Conservation (phyloP, 2,888 invertebrate species). For the Plagodis pulveraria region DNA sequence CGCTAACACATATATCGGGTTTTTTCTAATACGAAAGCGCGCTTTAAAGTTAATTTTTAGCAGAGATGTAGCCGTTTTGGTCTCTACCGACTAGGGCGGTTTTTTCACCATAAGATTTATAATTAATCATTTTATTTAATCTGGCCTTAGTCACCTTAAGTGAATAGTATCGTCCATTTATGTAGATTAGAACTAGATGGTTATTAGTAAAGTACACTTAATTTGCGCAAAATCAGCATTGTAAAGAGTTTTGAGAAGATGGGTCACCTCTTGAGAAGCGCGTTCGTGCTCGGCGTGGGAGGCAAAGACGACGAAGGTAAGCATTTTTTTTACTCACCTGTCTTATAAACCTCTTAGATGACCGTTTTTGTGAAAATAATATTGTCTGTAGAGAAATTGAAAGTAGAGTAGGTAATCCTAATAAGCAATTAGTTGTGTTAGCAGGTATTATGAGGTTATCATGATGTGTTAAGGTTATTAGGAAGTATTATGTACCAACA, state of each 20-base stretch:
- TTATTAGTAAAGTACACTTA: constrained; percentile 56
- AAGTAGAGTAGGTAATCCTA: no score
- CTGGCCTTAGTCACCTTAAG: constrained; percentile 44
- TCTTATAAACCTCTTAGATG: background rate
- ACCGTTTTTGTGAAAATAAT: background rate
- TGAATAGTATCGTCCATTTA: constrained; percentile 33
- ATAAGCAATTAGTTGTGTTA: no score
- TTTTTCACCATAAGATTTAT: constrained; percentile 47
- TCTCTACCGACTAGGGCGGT: constrained; percentile 75
- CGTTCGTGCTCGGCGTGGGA: constrained; percentile 66
- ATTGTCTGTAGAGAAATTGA: no score
- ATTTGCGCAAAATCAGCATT: constrained; percentile 76
- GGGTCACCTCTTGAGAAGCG: constrained; percentile 76
- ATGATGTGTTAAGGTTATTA: no score
- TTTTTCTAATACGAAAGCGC: constrained; percentile 59
- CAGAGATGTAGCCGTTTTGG: constrained; percentile 79
- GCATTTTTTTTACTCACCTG: constrained; percentile 22
- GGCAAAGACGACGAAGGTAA: constrained; percentile 71
- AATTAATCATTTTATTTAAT: constrained; percentile 39
- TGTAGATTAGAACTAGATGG: constrained; percentile 43
- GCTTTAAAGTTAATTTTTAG: constrained; percentile 48
- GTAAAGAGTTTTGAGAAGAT: constrained; percentile 62
- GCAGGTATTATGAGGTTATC: no score
- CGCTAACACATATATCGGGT: constrained; percentile 66
- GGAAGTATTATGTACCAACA: no score